Percentiles rank a stretch among this genome's conserved stretches.
Evolutionary conservation across 2,888 invertebrate genomes (phyloP).

Genomic region (Caenorhabditis imperialis): DNA sequence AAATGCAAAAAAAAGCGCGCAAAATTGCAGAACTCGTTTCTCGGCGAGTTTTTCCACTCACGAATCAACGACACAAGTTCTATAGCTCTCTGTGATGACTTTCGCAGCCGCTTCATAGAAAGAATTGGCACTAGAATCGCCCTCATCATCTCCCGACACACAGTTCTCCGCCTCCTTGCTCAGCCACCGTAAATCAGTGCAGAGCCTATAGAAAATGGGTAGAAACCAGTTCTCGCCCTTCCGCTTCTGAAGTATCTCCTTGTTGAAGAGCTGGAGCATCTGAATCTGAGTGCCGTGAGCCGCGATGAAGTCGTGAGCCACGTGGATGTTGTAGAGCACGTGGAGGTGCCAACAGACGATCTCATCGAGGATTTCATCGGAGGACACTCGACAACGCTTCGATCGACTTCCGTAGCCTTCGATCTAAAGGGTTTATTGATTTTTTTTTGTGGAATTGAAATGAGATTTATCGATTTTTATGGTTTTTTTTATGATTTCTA

Average conservation of each 20-base stretch:
- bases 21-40: too few relatives aligned
- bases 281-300: slow-evolving; percentile 70
- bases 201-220: slow-evolving; percentile 91
- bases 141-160: slow-evolving; percentile 60
- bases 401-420: slow-evolving; percentile 53
- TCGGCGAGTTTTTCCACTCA: slow-evolving; percentile 37
- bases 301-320: slow-evolving; percentile 55
- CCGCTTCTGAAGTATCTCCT: slow-evolving; percentile 86
- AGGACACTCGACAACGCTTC: slow-evolving; percentile 57
- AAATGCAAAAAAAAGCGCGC: too few relatives aligned
- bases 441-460: too few relatives aligned
- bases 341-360: slow-evolving; percentile 64
- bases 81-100: slow-evolving; percentile 72
- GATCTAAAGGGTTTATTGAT: slow-evolving; percentile 26
- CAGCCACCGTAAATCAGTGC: slow-evolving; percentile 88
- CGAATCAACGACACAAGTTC: slow-evolving; percentile 73
- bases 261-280: slow-evolving; percentile 73
- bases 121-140: slow-evolving; percentile 57
- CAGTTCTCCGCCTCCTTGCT: slow-evolving; percentile 78
- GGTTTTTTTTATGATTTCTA: too few relatives aligned
- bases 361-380: slow-evolving; percentile 66
- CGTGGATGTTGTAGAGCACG: slow-evolving; percentile 66
- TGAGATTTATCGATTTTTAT: too few relatives aligned
- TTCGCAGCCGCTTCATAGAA: slow-evolving; percentile 71
- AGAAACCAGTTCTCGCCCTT: slow-evolving; percentile 95